Conservation (phyloP, 1,140 invertebrate species). For the Arion vulgaris region DNA sequence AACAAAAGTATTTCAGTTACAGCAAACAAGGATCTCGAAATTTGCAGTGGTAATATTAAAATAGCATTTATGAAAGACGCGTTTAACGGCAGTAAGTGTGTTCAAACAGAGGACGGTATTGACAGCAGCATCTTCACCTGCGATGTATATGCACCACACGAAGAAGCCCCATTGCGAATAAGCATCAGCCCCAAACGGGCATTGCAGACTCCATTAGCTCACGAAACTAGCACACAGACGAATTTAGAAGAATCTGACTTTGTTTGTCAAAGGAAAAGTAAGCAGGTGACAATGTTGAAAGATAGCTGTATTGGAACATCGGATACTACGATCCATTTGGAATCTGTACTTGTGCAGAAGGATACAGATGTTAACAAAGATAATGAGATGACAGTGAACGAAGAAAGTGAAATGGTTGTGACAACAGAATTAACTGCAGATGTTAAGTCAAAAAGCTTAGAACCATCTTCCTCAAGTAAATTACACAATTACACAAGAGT, state of each 20-base stretch:
- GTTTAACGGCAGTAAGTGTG: neutral
- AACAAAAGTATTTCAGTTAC: neutral
- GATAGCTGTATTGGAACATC: neutral
- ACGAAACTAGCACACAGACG: neutral
- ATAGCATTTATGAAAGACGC: neutral
- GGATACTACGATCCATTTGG: neutral
- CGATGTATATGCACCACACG: neutral
- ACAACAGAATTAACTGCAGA: neutral
- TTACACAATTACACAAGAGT: neutral
- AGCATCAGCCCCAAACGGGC: neutral
- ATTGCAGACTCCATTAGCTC: neutral
- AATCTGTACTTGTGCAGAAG: neutral
- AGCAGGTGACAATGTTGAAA: neutral
- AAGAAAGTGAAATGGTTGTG: neutral
- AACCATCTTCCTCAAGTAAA: neutral
- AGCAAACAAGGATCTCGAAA: neutral
- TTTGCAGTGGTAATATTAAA: neutral
- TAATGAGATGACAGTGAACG: neutral
- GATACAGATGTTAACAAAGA: neutral
- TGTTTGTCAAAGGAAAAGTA: neutral
- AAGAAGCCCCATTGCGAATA: neutral
- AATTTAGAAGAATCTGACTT: neutral
- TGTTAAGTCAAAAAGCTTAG: neutral
- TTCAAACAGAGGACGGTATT: neutral
- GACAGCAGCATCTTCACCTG: neutral